Conservation (phyloP, 2,888 invertebrate species). For the Drosophila tanythrix region DNA sequence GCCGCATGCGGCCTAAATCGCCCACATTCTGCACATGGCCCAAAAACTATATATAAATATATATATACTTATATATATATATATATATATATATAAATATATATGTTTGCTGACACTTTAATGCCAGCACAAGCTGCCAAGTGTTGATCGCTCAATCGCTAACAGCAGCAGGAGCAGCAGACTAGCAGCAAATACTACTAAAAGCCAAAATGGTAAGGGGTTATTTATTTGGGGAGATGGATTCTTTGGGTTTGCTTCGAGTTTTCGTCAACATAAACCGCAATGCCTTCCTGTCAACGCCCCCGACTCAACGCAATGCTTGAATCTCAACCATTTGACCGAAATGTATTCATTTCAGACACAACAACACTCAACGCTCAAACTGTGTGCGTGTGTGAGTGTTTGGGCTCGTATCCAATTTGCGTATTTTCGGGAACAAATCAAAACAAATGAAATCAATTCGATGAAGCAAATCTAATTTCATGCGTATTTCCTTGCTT, state of each 20-base stretch:
- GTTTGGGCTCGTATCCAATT: conserved; percentile 69
- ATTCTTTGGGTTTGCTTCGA: conserved; percentile 18
- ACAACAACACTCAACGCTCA: conserved; percentile 19
- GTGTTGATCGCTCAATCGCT: conserved; percentile 71
- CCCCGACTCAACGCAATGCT: conserved; percentile 41
- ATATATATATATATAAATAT: conserved; percentile 5
- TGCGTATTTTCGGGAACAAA: conserved; percentile 78
- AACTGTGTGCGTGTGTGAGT: conserved; percentile 28
- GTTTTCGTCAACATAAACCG: conserved; percentile 70
- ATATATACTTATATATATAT: neutral
- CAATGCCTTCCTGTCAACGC: conserved; percentile 56
- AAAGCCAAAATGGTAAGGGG: conserved; percentile 48
- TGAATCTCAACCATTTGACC: conserved; percentile 59
- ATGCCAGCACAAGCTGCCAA: conserved; percentile 73
- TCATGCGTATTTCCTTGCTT: conserved; percentile 76
- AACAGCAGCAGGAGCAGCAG: conserved; percentile 17
- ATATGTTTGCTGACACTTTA: conserved; percentile 70
- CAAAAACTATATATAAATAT: neutral
- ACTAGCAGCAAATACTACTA: conserved; percentile 57
- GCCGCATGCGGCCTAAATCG: conserved; percentile 66
- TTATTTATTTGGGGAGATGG: neutral
- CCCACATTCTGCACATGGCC: conserved; percentile 30
- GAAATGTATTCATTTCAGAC: conserved; percentile 75
- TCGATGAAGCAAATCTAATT: conserved; percentile 78
- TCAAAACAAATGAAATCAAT: conserved; percentile 78